A percentile compares a stretch with the other conserved stretches of the same genome.
Conservation (phyloP, 2,113 vertebrate species). For the Parus major region DNA sequence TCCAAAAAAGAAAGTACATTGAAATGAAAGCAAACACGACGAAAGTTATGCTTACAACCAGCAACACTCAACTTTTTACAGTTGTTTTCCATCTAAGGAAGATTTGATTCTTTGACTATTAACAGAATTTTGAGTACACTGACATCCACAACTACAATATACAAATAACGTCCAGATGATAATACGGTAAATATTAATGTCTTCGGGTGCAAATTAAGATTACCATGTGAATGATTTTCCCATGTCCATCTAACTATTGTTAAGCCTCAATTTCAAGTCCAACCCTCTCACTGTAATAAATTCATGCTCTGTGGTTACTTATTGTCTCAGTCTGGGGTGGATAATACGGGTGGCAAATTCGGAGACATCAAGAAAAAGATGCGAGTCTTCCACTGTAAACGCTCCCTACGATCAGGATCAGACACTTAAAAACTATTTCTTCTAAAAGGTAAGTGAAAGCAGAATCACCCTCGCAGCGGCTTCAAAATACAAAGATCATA, state of each 20-base stretch:
- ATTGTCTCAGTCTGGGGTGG: background rate
- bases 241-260: background rate
- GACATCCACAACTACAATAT: background rate
- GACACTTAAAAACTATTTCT: background rate
- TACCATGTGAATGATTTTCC: background rate
- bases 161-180: background rate
- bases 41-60: background rate
- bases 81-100: conserved; percentile 25
- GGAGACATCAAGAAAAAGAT: background rate
- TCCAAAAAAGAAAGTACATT: conserved; percentile 39
- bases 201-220: background rate
- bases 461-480: background rate
- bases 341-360: background rate
- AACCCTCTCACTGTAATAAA: background rate
- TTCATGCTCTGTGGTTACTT: background rate
- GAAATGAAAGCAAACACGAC: conserved; percentile 9
- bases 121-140: background rate
- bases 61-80: background rate
- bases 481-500: background rate
- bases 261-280: background rate
- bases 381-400: background rate
- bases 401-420: background rate
- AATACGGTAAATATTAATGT: background rate
- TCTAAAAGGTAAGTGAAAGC: background rate
- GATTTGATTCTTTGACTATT: background rate